Conservation (phyloP, 2,113 vertebrate genomes). For the Gadus chalcogrammus region DNA sequence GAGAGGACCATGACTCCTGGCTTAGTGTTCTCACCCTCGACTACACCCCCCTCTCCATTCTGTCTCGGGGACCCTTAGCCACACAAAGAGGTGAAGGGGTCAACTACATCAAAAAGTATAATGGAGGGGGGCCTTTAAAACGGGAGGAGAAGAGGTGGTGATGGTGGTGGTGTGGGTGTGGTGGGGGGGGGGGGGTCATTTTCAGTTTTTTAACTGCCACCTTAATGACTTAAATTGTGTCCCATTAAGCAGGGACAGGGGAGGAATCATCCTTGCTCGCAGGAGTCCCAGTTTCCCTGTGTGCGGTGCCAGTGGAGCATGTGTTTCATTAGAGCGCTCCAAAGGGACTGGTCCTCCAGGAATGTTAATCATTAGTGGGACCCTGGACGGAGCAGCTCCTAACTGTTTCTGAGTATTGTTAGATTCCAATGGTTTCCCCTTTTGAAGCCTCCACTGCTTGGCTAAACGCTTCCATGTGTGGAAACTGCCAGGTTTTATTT, state of each 20-base stretch:
- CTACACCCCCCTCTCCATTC: not conserved
- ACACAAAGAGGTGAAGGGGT: slow-evolving; percentile 55
- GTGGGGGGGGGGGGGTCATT: slow-evolving; percentile 44
- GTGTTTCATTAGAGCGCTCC: slow-evolving; percentile 71
- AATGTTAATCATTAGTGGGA: slow-evolving; percentile 77
- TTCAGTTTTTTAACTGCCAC: slow-evolving; percentile 59
- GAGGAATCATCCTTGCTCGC: slow-evolving; percentile 50
- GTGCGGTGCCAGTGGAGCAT: slow-evolving; percentile 64
- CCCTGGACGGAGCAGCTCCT: slow-evolving; percentile 61
- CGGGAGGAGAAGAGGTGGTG: slow-evolving; percentile 9
- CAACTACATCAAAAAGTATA: slow-evolving; percentile 50
- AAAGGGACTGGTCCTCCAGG: slow-evolving; percentile 67
- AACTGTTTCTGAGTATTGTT: slow-evolving; percentile 65
- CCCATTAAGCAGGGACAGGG: slow-evolving; percentile 62
- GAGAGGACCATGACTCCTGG: not conserved
- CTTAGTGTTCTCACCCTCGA: not conserved
- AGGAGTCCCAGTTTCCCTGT: slow-evolving; percentile 52
- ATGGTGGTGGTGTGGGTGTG: not conserved
- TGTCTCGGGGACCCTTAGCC: slow-evolving; percentile 37
- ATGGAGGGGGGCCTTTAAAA: slow-evolving; percentile 22
- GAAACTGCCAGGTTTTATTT: slow-evolving; percentile 51
- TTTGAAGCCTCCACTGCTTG: slow-evolving; percentile 56
- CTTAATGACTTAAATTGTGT: slow-evolving; percentile 71
- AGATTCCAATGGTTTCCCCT: slow-evolving; percentile 55
- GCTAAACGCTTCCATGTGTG: slow-evolving; percentile 69